Percentiles rank a stretch among this genome's conserved stretches.
Conservation (phyloP, 2,113 vertebrate species). For the Eclectus roratus region DNA sequence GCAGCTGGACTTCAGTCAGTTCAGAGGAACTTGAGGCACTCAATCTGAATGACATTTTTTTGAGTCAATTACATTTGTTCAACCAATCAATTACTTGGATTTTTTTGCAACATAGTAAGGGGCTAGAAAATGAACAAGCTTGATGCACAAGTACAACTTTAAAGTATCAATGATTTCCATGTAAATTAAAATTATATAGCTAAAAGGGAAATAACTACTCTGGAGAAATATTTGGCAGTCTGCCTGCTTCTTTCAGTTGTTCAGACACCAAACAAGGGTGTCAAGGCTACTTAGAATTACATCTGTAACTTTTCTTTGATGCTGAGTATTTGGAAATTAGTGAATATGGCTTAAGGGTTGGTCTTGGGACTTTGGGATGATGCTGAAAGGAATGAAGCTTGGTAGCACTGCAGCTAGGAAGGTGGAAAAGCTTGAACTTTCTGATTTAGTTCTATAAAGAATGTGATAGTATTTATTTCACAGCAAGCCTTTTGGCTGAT, state of each 20-base stretch:
- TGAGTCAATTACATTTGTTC: background rate
- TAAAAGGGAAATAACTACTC: constrained; percentile 50
- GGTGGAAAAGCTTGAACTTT: background rate
- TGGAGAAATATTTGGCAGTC: constrained; percentile 54
- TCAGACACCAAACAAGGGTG: constrained; percentile 40
- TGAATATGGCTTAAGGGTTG: constrained; percentile 15
- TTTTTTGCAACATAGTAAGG: constrained; percentile 18
- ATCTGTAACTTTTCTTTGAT: constrained; percentile 62
- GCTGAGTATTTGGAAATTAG: constrained; percentile 15
- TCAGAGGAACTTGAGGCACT: background rate
- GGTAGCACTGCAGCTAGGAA: background rate
- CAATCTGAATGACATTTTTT: background rate
- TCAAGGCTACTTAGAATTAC: constrained; percentile 58
- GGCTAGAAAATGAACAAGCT: constrained; percentile 47
- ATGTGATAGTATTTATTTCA: background rate
- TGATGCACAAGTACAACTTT: constrained; percentile 58
- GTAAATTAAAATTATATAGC: constrained; percentile 64
- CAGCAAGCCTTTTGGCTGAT: background rate
- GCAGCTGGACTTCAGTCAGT: background rate
- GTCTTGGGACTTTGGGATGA: background rate
- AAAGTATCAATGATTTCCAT: constrained; percentile 63
- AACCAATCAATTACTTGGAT: constrained; percentile 18
- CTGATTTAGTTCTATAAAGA: background rate
- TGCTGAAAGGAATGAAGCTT: background rate
- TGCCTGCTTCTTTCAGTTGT: constrained; percentile 56